These are phyloP conservation scores for Nyctalus aviator DNA, from an alignment of 2,797 vertebrate species.

Conservation along the genomic window DNA sequence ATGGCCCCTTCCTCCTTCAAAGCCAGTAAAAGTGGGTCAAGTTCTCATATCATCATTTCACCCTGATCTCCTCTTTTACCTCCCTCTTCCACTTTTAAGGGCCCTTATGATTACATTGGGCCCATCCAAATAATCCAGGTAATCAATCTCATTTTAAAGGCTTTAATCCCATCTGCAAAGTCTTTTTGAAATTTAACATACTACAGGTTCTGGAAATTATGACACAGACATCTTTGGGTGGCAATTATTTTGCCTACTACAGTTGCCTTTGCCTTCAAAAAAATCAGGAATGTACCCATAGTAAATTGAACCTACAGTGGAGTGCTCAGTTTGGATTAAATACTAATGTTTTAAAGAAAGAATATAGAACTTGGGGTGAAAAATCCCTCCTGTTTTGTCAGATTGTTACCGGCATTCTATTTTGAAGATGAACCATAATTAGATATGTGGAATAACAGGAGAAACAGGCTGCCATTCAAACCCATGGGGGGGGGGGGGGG, in stretches of 20 bases:
- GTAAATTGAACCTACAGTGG: not conserved
- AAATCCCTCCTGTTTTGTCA: constrained; percentile 14
- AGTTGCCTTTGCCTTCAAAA: not conserved
- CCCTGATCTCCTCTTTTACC: not conserved
- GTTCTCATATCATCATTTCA: not conserved
- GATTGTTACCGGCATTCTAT: constrained; percentile 23
- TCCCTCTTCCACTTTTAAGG: constrained; percentile 55
- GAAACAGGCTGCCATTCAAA: constrained; percentile 31
- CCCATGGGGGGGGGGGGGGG: not conserved
- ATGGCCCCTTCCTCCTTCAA: not conserved
- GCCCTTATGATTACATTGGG: not conserved
- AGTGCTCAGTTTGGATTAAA: not conserved
- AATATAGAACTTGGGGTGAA: not conserved
- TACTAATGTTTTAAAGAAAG: constrained; percentile 4
- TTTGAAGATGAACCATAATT: constrained; percentile 40
- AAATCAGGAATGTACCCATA: not conserved
- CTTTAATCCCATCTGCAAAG: not conserved
- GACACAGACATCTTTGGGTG: not conserved
- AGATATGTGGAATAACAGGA: not conserved
- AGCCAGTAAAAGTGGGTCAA: not conserved
- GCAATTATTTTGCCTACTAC: not conserved
- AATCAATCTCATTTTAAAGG: not conserved
- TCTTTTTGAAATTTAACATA: constrained; percentile 21
- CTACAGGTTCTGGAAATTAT: not conserved
- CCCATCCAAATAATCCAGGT: constrained; percentile 15